A percentile compares a stretch with the other conserved stretches of the same genome.
These are phyloP conservation scores for Aptenodytes forsteri DNA, from an alignment of 2,113 vertebrate species.

Conservation along the genomic window DNA sequence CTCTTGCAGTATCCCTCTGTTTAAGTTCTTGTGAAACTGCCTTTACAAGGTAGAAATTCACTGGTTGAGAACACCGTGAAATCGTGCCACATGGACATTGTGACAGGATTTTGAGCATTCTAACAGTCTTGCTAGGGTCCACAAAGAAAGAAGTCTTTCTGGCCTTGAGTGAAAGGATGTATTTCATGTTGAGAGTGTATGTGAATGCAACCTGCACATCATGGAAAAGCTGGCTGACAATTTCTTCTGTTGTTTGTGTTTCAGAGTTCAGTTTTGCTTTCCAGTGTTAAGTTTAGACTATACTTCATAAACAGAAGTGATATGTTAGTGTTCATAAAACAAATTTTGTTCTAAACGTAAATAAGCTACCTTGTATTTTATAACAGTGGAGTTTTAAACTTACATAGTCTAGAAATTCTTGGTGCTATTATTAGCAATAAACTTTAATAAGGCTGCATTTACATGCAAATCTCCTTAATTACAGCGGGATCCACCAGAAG, in stretches of 20 bases:
- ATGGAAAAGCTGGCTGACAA: not conserved
- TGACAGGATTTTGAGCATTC: not conserved
- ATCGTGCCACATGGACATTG: not conserved
- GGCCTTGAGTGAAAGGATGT: not conserved
- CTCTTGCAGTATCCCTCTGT: not conserved
- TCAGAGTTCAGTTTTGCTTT: not conserved
- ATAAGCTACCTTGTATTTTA: not conserved
- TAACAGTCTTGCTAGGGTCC: not conserved
- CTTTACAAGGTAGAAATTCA: not conserved
- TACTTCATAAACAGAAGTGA: not conserved
- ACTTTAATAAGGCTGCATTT: not conserved
- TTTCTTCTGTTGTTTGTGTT: not conserved
- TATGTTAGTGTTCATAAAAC: not conserved
- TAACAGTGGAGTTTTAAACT: not conserved
- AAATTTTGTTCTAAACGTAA: not conserved
- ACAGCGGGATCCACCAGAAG: slow-evolving; percentile 95
- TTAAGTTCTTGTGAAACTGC: not conserved
- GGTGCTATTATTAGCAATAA: not conserved
- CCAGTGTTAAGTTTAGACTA: not conserved
- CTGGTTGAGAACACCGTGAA: not conserved
- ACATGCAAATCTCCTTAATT: not conserved
- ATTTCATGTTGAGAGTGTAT: not conserved
- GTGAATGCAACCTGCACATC: not conserved
- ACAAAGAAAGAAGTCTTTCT: not conserved
- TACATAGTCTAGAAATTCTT: not conserved